phyloP scores from a whole-genome alignment of 2,888 invertebrate genomes.

The Glaucopsyche alexis region DNA sequence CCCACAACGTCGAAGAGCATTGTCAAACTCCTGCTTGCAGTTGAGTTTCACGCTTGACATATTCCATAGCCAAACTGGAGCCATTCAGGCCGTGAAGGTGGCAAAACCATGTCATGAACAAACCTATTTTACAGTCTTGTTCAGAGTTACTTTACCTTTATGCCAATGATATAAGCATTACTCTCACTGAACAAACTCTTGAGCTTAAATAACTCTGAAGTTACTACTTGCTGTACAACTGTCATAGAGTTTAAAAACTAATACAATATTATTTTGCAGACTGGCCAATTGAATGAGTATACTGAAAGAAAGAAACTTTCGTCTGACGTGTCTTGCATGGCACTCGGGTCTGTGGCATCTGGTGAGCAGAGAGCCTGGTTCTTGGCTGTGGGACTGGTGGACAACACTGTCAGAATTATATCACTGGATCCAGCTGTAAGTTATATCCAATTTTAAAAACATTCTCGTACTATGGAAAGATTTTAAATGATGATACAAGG shows the following conservation, averaged over 20 bases:
- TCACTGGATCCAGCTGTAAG: constrained; percentile 95
- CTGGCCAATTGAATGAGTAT: constrained; percentile 98
- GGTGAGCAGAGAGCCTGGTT: constrained; percentile 98
- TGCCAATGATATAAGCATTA: no score
- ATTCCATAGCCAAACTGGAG: constrained; percentile 88
- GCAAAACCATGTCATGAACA: constrained; percentile 84
- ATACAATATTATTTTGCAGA: constrained; percentile 78
- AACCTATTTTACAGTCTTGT: constrained; percentile 28
- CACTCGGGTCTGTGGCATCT: constrained; percentile 94
- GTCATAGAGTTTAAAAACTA: background rate
- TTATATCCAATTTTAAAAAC: background rate
- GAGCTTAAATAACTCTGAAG: no score
- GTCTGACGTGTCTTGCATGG: constrained; percentile 99
- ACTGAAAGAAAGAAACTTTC: constrained; percentile 98
- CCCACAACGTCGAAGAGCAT: constrained; percentile 83
- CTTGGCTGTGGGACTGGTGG: constrained; percentile 96
- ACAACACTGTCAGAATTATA: constrained; percentile 98
- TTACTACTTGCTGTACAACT: no score
- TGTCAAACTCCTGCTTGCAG: constrained; percentile 73
- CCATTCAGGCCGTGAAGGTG: constrained; percentile 81
- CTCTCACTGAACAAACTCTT: no score
- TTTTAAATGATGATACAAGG: constrained; percentile 73
- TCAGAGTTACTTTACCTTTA: no score
- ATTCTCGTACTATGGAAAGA: background rate
- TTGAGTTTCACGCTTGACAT: constrained; percentile 82